Evolutionary conservation across 2,888 invertebrate species (phyloP).

Genomic region (Willowsia nigromaculata): DNA sequence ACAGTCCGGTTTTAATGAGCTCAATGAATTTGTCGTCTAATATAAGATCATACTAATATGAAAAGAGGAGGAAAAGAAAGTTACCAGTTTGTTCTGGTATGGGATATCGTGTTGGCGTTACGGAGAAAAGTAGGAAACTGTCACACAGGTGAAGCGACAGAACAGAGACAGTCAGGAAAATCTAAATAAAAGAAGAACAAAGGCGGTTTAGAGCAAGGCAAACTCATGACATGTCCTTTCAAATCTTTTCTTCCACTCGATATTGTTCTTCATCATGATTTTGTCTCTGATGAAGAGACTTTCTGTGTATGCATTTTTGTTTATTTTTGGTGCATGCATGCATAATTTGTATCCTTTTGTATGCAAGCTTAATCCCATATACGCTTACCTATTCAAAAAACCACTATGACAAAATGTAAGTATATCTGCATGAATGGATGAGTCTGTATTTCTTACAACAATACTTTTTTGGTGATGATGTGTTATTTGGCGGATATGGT

Average conservation of each 20-base stretch:
- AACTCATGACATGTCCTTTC: conserved; percentile 16
- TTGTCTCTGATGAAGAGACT: not conserved
- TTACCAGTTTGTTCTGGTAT: not conserved
- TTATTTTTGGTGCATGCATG: conserved; percentile 24
- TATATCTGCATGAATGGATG: conserved; percentile 26
- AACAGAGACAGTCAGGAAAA: not conserved
- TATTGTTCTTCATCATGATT: not conserved
- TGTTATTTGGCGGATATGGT: not conserved
- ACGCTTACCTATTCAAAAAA: not conserved
- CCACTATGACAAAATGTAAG: not conserved
- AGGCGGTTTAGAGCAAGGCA: not conserved
- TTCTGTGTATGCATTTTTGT: not conserved
- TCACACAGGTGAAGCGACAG: conserved; percentile 40
- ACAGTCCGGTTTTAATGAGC: too few species aligned
- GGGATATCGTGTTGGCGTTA: not conserved
- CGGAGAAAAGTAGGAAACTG: conserved; percentile 62
- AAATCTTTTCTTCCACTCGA: conserved; percentile 9
- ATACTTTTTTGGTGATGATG: not conserved
- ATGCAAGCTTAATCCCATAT: not conserved
- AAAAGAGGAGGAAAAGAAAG: conserved; percentile 20
- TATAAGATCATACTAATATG: too few species aligned
- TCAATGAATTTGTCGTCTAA: too few species aligned
- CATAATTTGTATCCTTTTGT: conserved; percentile 5
- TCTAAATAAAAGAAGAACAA: not conserved
- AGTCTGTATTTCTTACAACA: not conserved